phyloP scores from a whole-genome alignment of 2,888 invertebrate genomes.

The Meta bourneti region DNA sequence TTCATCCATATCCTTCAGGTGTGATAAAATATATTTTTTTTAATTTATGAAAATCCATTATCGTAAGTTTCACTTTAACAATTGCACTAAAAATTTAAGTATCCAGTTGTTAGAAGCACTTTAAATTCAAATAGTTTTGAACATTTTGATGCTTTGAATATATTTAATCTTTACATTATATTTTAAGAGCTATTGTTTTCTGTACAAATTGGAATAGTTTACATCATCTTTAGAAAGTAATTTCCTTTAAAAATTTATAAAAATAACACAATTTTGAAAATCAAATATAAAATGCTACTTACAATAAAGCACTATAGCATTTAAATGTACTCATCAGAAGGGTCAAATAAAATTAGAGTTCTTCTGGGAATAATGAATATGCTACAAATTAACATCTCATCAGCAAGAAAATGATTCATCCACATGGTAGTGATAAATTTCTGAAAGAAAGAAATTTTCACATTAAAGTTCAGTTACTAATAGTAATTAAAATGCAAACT shows the following conservation, averaged over 20 bases:
- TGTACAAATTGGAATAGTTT: too few relatives aligned
- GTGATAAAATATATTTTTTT: too few relatives aligned
- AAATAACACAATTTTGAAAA: neutral
- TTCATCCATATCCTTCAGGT: too few relatives aligned
- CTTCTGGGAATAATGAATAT: conserved; percentile 21
- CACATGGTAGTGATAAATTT: conserved; percentile 45
- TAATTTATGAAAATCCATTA: too few relatives aligned
- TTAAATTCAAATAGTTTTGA: neutral
- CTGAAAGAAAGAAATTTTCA: neutral
- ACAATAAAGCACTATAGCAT: conserved; percentile 32
- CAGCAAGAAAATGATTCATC: conserved; percentile 32
- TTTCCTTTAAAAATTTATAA: neutral
- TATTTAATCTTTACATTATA: too few relatives aligned
- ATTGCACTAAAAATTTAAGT: neutral
- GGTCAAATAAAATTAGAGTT: conserved; percentile 45
- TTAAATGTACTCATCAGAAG: conserved; percentile 65
- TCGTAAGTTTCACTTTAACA: neutral
- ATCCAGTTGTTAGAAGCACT: too few relatives aligned
- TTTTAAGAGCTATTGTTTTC: too few relatives aligned
- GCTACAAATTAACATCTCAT: conserved; percentile 38
- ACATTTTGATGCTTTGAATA: too few relatives aligned
- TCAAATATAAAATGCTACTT: conserved; percentile 23
- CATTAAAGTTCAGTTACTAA: neutral
- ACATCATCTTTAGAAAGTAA: too few relatives aligned
- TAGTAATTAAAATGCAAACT: too few relatives aligned